Conservation (phyloP, 1,140 invertebrate species). For the Alviniconcha marisindica region DNA sequence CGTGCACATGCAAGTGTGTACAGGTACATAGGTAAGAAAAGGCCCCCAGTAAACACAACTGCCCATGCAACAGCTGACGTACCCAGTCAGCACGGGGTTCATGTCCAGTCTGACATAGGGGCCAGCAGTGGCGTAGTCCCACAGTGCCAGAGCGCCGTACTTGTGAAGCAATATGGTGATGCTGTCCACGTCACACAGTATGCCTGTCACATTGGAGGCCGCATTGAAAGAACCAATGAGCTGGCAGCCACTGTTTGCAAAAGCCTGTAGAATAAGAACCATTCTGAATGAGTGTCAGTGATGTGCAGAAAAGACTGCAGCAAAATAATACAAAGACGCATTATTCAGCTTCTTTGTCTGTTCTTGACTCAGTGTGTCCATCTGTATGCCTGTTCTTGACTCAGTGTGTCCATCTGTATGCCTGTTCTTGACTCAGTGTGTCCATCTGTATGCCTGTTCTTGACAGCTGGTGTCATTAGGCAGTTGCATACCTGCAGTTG, state of each 20-base stretch:
- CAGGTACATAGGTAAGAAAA: no score
- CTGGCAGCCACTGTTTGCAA: conserved; percentile 65
- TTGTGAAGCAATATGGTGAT: conserved; percentile 89
- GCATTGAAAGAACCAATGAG: conserved; percentile 92
- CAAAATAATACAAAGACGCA: no score
- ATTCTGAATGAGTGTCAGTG: no score
- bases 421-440: neutral
- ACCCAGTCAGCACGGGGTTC: conserved; percentile 86
- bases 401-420: neutral
- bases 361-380: neutral
- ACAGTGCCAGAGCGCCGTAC: conserved; percentile 89
- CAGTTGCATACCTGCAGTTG: conserved; percentile 83
- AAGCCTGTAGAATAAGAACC: neutral
- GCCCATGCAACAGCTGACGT: conserved; percentile 57
- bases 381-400: neutral
- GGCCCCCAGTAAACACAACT: no score
- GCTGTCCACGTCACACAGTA: conserved; percentile 88
- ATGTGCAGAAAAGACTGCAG: no score
- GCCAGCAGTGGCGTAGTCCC: conserved; percentile 92
- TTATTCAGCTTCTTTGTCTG: no score
- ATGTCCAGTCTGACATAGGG: conserved; percentile 89
- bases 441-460: neutral
- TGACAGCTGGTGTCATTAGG: no score
- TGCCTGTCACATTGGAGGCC: conserved; percentile 93
- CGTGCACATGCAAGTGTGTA: no score